A percentile compares a stretch with the other conserved stretches of the same genome.
Conservation (phyloP, 2,888 invertebrate species). For the Drosophila engyochracea region DNA sequence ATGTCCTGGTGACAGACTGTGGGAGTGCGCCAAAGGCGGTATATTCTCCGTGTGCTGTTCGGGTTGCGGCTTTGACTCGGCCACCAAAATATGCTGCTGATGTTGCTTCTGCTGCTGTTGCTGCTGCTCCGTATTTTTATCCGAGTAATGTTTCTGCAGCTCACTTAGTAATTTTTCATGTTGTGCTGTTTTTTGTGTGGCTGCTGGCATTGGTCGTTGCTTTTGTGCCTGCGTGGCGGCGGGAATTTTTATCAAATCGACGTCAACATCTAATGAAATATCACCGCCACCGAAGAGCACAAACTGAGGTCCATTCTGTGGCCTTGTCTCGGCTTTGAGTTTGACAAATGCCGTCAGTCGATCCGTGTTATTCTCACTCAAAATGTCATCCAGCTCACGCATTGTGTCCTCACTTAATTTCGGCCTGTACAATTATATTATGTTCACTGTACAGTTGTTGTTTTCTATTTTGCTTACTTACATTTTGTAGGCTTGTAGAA, state of each 20-base stretch:
- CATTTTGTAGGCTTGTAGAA: slow-evolving; percentile 2
- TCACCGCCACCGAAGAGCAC: slow-evolving; percentile 23
- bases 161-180: neutral
- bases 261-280: slow-evolving; percentile 47
- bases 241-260: slow-evolving; percentile 35
- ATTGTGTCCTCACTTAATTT: slow-evolving; percentile 29
- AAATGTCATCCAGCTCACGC: slow-evolving; percentile 38
- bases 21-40: neutral
- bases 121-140: neutral
- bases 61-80: slow-evolving; percentile 18
- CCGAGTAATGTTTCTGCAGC: neutral
- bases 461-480: slow-evolving; percentile 6
- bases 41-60: neutral
- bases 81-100: neutral
- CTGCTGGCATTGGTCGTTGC: neutral
- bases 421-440: slow-evolving; percentile 14
- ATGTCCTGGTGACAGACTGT: neutral
- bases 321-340: slow-evolving; percentile 13
- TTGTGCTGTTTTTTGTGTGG: neutral
- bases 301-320: neutral
- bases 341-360: slow-evolving; percentile 31
- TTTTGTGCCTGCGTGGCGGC: slow-evolving; percentile 6
- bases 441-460: neutral
- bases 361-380: slow-evolving; percentile 5
- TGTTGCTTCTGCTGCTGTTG: neutral